These are phyloP conservation scores for Drosophila ustulata DNA, from an alignment of 2,888 invertebrate species.

Conservation along the genomic window DNA sequence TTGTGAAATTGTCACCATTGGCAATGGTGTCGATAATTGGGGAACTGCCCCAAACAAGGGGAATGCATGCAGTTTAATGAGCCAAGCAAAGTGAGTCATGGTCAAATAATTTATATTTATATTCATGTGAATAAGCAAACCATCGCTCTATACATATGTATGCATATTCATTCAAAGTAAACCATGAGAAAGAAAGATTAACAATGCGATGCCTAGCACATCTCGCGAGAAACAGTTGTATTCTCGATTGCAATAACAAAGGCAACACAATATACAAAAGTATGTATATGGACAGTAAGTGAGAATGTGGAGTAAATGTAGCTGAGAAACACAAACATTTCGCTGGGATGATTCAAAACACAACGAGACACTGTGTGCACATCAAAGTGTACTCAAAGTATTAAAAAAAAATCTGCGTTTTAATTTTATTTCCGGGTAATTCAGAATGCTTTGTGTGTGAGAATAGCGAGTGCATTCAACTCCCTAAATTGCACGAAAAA, in stretches of 20 bases:
- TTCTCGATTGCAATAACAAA: slow-evolving; percentile 24
- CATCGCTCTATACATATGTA: slow-evolving; percentile 4
- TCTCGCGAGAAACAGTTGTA: background rate
- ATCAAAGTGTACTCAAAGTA: slow-evolving; percentile 13
- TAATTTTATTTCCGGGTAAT: slow-evolving; percentile 28
- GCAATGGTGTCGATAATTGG: slow-evolving; percentile 46
- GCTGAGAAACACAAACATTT: background rate
- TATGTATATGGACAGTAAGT: slow-evolving; percentile 1
- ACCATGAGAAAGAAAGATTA: slow-evolving; percentile 20
- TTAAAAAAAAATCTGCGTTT: slow-evolving; percentile 5
- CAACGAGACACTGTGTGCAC: background rate
- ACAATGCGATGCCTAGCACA: slow-evolving; percentile 15
- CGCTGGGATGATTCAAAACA: slow-evolving; percentile 17
- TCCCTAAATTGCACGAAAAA: slow-evolving; percentile 29
- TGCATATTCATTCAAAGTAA: slow-evolving; percentile 15
- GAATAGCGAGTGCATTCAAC: slow-evolving; percentile 58
- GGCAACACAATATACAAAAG: background rate
- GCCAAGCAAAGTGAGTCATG: slow-evolving; percentile 58
- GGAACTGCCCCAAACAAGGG: slow-evolving; percentile 31
- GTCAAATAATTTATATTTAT: slow-evolving; percentile 40
- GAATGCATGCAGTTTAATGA: slow-evolving; percentile 36
- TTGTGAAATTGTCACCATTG: slow-evolving; percentile 46
- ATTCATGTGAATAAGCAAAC: slow-evolving; percentile 16
- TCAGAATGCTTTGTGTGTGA: slow-evolving; percentile 10
- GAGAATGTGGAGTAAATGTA: slow-evolving; percentile 15